Evolutionary conservation across 2,888 invertebrate genomes (phyloP).

Genomic region (Pterostichus madidus): DNA sequence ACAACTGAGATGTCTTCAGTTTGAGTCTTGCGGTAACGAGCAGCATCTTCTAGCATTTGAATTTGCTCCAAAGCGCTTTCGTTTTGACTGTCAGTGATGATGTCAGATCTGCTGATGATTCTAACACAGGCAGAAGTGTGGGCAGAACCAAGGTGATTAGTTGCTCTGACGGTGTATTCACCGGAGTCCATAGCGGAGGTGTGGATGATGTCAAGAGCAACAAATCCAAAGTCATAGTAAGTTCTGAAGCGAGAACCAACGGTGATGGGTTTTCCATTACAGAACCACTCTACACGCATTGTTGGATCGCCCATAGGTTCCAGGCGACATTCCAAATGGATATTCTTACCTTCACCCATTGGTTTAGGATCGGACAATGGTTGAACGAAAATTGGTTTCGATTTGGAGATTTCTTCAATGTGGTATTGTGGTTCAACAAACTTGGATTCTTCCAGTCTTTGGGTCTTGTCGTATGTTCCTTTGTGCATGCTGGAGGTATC

Average conservation of each 20-base stretch:
- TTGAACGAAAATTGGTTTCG: conserved; percentile 95
- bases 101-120: conserved; percentile 89
- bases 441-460: conserved; percentile 90
- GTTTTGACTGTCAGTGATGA: conserved; percentile 93
- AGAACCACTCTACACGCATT: conserved; percentile 97
- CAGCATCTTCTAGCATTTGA: conserved; percentile 91
- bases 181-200: conserved; percentile 96
- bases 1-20: conserved; percentile 90
- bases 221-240: conserved; percentile 98
- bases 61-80: conserved; percentile 96
- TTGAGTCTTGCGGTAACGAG: conserved; percentile 84
- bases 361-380: conserved; percentile 93
- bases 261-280: conserved; percentile 93
- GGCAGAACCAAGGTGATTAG: conserved; percentile 95
- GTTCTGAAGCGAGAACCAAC: conserved; percentile 96
- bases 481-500: conserved; percentile 95
- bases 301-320: conserved; percentile 98
- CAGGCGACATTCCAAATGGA: conserved; percentile 93
- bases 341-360: conserved; percentile 92
- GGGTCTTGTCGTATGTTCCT: conserved; percentile 91
- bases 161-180: conserved; percentile 95
- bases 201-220: conserved; percentile 96
- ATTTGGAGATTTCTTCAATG: conserved; percentile 95
- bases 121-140: conserved; percentile 94
- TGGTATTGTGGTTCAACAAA: conserved; percentile 93